phyloP scores from a whole-genome alignment of 2,797 vertebrate genomes.

The Pristis pectinata region DNA sequence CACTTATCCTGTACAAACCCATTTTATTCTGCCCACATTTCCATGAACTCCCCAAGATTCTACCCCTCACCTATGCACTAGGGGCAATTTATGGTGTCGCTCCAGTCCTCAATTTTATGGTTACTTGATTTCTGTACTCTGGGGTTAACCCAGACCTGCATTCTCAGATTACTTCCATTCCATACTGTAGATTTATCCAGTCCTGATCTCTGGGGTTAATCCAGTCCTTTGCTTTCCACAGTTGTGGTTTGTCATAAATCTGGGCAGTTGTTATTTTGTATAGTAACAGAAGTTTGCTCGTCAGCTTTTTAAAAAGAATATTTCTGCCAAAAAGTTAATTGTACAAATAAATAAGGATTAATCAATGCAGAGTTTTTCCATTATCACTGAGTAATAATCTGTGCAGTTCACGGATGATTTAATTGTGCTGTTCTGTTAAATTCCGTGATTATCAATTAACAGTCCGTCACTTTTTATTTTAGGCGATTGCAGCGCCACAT shows the following conservation, averaged over 20 bases:
- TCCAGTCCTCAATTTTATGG: not conserved
- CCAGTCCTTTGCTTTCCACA: not conserved
- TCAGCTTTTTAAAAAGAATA: conserved; percentile 5
- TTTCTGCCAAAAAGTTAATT: conserved; percentile 30
- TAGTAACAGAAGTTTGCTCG: not conserved
- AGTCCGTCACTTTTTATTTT: conserved; percentile 4
- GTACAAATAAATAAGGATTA: conserved; percentile 25
- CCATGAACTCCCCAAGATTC: too few relatives aligned
- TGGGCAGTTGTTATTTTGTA: not conserved
- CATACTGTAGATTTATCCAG: too few relatives aligned
- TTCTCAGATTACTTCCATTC: not conserved
- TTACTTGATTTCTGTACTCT: not conserved
- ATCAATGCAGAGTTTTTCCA: conserved; percentile 20
- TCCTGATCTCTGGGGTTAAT: not conserved
- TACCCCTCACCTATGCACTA: too few relatives aligned
- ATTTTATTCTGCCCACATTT: too few relatives aligned
- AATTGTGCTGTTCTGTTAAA: conserved; percentile 22
- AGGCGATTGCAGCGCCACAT: not conserved
- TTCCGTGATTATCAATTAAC: conserved; percentile 26
- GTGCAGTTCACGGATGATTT: not conserved
- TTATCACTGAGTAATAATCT: conserved; percentile 33
- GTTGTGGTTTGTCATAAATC: not conserved
- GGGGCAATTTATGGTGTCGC: too few relatives aligned
- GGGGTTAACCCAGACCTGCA: not conserved
- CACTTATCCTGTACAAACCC: too few relatives aligned